Conservation (phyloP, 2,113 vertebrate genomes). For the Saccopteryx leptura region DNA sequence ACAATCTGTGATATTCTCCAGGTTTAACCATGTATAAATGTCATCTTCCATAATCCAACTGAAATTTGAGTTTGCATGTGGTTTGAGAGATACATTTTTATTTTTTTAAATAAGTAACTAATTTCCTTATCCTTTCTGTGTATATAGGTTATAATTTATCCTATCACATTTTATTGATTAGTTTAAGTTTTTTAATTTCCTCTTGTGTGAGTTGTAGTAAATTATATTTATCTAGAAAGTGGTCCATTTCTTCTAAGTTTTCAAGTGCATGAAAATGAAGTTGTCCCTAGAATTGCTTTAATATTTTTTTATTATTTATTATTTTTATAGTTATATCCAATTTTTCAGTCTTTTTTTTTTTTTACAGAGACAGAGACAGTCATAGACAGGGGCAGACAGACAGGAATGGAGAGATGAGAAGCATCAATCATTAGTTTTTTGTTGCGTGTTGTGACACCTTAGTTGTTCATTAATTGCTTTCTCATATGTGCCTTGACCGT, state of each 20-base stretch:
- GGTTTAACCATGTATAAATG: background rate
- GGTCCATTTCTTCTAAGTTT: background rate
- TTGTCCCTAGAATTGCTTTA: background rate
- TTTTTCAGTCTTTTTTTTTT: background rate
- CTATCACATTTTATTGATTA: background rate
- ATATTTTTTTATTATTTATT: conserved; percentile 21
- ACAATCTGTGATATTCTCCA: background rate
- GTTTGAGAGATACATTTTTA: background rate
- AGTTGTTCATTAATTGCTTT: too few relatives aligned
- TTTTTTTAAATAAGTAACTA: background rate
- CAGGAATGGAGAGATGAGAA: too few relatives aligned
- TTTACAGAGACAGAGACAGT: too few relatives aligned
- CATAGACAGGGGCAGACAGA: too few relatives aligned
- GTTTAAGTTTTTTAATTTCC: background rate
- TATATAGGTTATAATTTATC: background rate
- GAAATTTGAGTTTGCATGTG: background rate
- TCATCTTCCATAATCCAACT: background rate
- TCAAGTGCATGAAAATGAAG: conserved; percentile 2
- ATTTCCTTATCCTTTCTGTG: background rate
- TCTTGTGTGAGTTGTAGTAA: background rate
- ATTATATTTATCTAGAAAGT: background rate
- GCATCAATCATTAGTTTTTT: too few relatives aligned
- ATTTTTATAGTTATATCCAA: background rate
- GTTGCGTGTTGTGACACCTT: too few relatives aligned
- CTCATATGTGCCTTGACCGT: too few relatives aligned